A percentile compares a stretch with the other conserved stretches of the same genome.
phyloP scores from a whole-genome alignment of 2,113 vertebrate species.

The Salvelinus fontinalis region DNA sequence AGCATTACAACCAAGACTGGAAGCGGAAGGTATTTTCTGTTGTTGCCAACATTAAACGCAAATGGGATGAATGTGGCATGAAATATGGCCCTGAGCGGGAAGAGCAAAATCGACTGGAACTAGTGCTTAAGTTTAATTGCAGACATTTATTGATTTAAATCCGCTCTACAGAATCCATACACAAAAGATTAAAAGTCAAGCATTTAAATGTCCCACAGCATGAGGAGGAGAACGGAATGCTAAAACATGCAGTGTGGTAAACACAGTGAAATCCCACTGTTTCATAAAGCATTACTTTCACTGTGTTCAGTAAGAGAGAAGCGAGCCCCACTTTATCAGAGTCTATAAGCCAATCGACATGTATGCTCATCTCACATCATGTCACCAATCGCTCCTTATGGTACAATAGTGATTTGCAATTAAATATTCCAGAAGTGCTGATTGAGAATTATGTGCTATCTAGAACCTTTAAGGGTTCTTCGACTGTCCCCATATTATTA shows the following conservation, averaged over 20 bases:
- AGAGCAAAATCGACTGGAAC: slow-evolving; percentile 42
- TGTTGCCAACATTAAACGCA: slow-evolving; percentile 7
- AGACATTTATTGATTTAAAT: slow-evolving; percentile 64
- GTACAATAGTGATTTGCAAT: no score
- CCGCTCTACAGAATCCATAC: slow-evolving; percentile 41
- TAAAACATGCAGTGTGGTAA: slow-evolving; percentile 40
- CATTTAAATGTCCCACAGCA: slow-evolving; percentile 38
- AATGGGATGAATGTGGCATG: slow-evolving; percentile 42
- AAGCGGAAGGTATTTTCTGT: slow-evolving; percentile 30
- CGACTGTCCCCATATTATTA: no score
- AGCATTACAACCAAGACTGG: slow-evolving; percentile 25
- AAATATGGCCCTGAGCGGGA: slow-evolving; percentile 39
- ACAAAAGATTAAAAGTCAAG: slow-evolving; percentile 43
- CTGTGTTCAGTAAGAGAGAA: slow-evolving; percentile 10
- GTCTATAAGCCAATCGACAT: not conserved
- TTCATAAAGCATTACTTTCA: slow-evolving; percentile 11
- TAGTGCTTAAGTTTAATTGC: slow-evolving; percentile 56
- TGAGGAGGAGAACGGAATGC: slow-evolving; percentile 36
- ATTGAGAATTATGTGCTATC: no score
- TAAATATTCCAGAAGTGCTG: no score
- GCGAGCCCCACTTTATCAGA: not conserved
- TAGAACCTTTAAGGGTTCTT: no score
- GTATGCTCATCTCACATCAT: not conserved
- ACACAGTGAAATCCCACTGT: slow-evolving; percentile 23
- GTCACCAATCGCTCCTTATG: no score